These are phyloP conservation scores for Trinectes maculatus DNA, from an alignment of 2,113 vertebrate species.

Conservation along the genomic window DNA sequence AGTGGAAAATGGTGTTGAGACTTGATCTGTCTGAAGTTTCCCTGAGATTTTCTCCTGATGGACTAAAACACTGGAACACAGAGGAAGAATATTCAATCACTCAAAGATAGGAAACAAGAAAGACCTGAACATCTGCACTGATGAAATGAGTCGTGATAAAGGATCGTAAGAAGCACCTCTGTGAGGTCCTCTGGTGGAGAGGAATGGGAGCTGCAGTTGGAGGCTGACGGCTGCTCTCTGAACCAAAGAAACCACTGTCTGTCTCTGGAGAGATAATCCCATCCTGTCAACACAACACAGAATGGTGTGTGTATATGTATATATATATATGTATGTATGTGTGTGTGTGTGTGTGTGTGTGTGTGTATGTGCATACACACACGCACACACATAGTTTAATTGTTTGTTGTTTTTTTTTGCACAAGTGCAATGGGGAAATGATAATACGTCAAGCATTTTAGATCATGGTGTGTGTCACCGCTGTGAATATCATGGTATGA, in stretches of 20 bases:
- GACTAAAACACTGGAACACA: conserved; percentile 27
- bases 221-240: conserved; percentile 87
- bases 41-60: conserved; percentile 12
- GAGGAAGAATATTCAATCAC: not conserved
- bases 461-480: no score
- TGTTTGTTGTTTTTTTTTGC: no score
- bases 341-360: no score
- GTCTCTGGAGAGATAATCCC: conserved; percentile 91
- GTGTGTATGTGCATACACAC: no score
- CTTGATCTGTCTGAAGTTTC: conserved; percentile 17
- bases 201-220: conserved; percentile 78
- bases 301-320: no score
- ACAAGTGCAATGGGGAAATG: no score
- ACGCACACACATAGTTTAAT: no score
- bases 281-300: conserved; percentile 77
- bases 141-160: not conserved
- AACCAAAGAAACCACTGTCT: conserved; percentile 94
- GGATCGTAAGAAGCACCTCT: conserved; percentile 72
- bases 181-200: conserved; percentile 75
- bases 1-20: conserved; percentile 8
- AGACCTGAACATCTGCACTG: no score
- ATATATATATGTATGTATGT: no score
- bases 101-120: not conserved
- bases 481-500: no score
- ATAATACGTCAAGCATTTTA: no score